Conservation (phyloP, 2,113 vertebrate genomes). For the Cebidichthys violaceus region DNA sequence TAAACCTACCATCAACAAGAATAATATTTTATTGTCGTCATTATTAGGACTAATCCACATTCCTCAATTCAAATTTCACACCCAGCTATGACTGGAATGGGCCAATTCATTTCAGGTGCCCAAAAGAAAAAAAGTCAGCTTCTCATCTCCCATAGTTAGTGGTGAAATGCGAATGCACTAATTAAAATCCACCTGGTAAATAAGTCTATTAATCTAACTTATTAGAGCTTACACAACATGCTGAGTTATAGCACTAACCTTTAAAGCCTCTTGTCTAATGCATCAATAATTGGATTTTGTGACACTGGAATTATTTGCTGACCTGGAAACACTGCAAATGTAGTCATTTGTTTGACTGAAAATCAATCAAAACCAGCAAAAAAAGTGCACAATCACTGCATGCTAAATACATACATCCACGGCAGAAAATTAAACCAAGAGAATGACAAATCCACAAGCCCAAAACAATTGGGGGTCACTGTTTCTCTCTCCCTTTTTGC, state of each 20-base stretch:
- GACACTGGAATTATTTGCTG: conserved; percentile 27
- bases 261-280: conserved; percentile 32
- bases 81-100: background rate
- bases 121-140: background rate
- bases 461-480: background rate
- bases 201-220: conserved; percentile 63
- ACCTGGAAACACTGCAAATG: conserved; percentile 26
- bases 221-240: conserved; percentile 51
- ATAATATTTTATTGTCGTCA: background rate
- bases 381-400: conserved; percentile 27
- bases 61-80: conserved; percentile 1
- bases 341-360: conserved; percentile 10
- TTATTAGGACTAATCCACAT: conserved; percentile 1
- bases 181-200: conserved; percentile 65
- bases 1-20: conserved; percentile 21
- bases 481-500: background rate
- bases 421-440: conserved; percentile 21
- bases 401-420: conserved; percentile 53
- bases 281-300: conserved; percentile 31
- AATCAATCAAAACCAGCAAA: conserved; percentile 14
- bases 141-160: conserved; percentile 21
- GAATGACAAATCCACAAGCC: conserved; percentile 7
- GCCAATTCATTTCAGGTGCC: background rate
- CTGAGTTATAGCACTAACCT: conserved; percentile 60
- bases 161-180: conserved; percentile 46